These are phyloP conservation scores for Poeciliopsis retropinna DNA, from an alignment of 2,113 vertebrate species.

Conservation along the genomic window DNA sequence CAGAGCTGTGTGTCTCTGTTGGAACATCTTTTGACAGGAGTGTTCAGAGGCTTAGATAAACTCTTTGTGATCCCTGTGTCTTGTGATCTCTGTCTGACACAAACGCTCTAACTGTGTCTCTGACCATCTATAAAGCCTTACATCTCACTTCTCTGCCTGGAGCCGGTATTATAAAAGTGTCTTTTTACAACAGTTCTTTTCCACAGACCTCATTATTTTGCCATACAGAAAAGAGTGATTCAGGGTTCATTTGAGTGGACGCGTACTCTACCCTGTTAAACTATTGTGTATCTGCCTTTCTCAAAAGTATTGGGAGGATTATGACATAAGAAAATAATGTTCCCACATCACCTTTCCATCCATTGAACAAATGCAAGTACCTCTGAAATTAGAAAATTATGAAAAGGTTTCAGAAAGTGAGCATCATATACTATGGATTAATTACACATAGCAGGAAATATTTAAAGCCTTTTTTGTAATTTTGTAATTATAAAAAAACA, in stretches of 20 bases:
- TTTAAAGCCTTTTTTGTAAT: no score
- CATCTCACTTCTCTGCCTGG: constrained; percentile 22
- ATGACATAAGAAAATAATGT: not conserved
- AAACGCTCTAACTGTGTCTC: constrained; percentile 23
- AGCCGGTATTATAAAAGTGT: constrained; percentile 40
- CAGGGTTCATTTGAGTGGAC: constrained; percentile 6
- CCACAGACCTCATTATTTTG: constrained; percentile 27
- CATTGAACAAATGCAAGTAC: not conserved
- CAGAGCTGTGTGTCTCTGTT: not conserved
- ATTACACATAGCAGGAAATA: no score
- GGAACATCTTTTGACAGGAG: constrained; percentile 19
- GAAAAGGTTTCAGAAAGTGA: no score
- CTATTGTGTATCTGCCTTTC: not conserved
- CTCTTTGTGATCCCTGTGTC: constrained; percentile 46
- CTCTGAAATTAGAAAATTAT: no score
- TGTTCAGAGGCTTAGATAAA: constrained; percentile 37
- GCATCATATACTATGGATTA: no score
- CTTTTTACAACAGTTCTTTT: constrained; percentile 18
- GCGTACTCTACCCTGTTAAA: not conserved
- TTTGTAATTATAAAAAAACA: no score
- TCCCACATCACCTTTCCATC: not conserved
- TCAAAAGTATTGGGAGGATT: not conserved
- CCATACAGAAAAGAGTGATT: constrained; percentile 2
- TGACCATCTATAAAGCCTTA: constrained; percentile 25
- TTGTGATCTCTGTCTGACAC: constrained; percentile 57